Conservation (phyloP, 2,888 invertebrate genomes). For the Noctua pronuba region DNA sequence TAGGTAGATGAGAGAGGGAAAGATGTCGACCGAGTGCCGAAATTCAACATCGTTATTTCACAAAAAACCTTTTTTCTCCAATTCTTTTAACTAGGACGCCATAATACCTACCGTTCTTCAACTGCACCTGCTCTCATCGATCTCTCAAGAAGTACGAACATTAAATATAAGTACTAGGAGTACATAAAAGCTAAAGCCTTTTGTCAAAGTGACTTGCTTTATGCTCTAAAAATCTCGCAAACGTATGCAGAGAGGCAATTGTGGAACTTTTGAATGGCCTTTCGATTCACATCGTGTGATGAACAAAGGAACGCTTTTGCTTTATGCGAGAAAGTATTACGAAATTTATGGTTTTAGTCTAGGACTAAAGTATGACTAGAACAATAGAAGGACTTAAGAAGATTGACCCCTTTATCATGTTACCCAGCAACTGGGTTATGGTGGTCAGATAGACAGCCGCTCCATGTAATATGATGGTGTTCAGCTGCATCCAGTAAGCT, state of each 20-base stretch:
- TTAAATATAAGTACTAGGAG: constrained; percentile 16
- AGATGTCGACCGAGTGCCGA: background rate
- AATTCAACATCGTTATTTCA: background rate
- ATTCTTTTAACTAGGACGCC: background rate
- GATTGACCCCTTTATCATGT: background rate
- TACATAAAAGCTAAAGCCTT: constrained; percentile 9
- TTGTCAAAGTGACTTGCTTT: constrained; percentile 31
- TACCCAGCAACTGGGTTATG: background rate
- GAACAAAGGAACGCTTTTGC: constrained; percentile 26
- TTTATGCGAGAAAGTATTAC: constrained; percentile 7
- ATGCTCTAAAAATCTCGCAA: constrained; percentile 39
- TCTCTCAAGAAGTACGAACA: constrained; percentile 4
- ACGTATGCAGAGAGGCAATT: constrained; percentile 32
- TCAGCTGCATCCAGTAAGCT: background rate
- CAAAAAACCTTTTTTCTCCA: background rate
- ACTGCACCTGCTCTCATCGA: constrained; percentile 14
- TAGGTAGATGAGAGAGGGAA: background rate
- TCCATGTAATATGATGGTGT: background rate
- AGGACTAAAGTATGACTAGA: background rate
- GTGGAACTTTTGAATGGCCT: constrained; percentile 29
- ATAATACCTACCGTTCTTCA: background rate
- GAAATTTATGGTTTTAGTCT: background rate
- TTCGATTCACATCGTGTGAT: constrained; percentile 18
- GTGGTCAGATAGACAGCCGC: background rate
- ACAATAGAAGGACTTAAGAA: background rate